phyloP scores from a whole-genome alignment of 1,140 invertebrate genomes.

The Euwallacea fornicatus region DNA sequence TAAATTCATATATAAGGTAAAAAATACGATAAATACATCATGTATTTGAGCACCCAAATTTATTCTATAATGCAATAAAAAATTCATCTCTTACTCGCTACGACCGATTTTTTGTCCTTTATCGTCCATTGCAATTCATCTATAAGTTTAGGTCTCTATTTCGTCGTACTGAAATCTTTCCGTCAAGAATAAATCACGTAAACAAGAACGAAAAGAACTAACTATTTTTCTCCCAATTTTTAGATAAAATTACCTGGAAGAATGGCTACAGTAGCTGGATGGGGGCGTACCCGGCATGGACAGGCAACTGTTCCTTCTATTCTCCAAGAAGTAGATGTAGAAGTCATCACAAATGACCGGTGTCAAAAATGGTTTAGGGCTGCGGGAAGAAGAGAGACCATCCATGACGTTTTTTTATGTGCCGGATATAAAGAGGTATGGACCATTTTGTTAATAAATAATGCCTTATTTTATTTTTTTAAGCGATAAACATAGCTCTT shows the following conservation, averaged over 20 bases:
- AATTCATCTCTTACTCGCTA: too few relatives aligned
- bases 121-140: too few relatives aligned
- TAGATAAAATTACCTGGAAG: slow-evolving; percentile 72
- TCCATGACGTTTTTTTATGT: slow-evolving; percentile 91
- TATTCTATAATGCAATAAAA: background rate
- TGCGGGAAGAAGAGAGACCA: slow-evolving; percentile 85
- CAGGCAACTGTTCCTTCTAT: slow-evolving; percentile 77
- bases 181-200: too few relatives aligned
- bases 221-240: too few relatives aligned
- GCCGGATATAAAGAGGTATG: slow-evolving; percentile 86
- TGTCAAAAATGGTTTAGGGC: slow-evolving; percentile 90
- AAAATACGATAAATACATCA: background rate
- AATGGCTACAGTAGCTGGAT: slow-evolving; percentile 86
- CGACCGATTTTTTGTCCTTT: too few relatives aligned
- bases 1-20: background rate
- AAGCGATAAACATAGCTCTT: background rate
- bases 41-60: background rate
- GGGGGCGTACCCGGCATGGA: slow-evolving; percentile 84
- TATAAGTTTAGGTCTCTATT: too few relatives aligned
- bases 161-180: too few relatives aligned
- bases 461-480: background rate
- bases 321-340: slow-evolving; percentile 74
- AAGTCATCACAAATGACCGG: slow-evolving; percentile 88
- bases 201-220: too few relatives aligned
- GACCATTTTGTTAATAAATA: background rate